Evolutionary conservation across 2,113 vertebrate species (phyloP), one percentile per base, ranked within the genome.

Genomic region (Paradoxurus hermaphroditus): DNA sequence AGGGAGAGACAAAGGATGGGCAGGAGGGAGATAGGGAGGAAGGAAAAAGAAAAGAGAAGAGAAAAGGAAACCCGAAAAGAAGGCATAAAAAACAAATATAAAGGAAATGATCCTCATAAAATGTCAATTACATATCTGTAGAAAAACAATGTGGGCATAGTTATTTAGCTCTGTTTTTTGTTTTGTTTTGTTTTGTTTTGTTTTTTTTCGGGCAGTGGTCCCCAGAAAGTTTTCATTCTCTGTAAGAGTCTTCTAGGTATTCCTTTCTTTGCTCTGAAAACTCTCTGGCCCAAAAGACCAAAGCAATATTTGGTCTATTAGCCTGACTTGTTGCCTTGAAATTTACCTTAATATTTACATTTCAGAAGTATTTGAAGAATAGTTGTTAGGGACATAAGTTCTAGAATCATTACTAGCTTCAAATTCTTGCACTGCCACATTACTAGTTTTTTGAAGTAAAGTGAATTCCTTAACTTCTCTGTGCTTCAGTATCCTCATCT

Each of bases 1-100:
- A 73, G 31, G 39, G 4, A 84, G 1, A 3, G 31, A 67, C 31
- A 19, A 36, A 16, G 31, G 31, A n/a, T 10, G 63, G n/a, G 4
- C 53, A 15, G 0, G 0, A 63, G 21, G 34, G 0, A 90, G 16
- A 1, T 0, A 65, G 18, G n/a, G 8, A 27, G 46, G 49, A 16
- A 63, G 18, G 49, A 81, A 59, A 68, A 82, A 41, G 4, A 10
- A 21, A 13, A 19, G 34, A 2, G 5, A 8, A 51, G 27, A 51
- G 41, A 81, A 36, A 49, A 31, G 19, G 23, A 27, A 41, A 68
- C 67, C n/a, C 19, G 34, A 68, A 68, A 68, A 36, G 15, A 68
- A 21, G 34, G 67, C 67, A 36, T 36, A 63, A 51, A 23, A 31
- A 72, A 51, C 53, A 19, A 18, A 19, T 6, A 4, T 27, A 72